Percentiles rank a stretch among this genome's conserved stretches.
These are phyloP conservation scores for Rhabdornis inornatus DNA, from an alignment of 2,113 vertebrate species.

Conservation along the genomic window DNA sequence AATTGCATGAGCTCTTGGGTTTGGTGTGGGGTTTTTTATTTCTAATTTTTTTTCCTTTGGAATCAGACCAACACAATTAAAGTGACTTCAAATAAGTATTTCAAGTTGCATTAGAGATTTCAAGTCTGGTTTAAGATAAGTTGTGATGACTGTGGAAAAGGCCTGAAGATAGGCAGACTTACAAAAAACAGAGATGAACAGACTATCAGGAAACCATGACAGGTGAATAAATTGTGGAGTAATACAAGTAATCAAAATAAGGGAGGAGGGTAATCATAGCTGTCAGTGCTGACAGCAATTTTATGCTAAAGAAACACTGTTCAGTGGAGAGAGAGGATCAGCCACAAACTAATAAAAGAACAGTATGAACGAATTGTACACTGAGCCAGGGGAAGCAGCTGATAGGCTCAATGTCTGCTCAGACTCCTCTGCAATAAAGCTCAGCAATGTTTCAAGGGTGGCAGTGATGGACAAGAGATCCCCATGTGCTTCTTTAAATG, in stretches of 20 bases:
- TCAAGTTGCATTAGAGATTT: background rate
- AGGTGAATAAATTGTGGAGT: background rate
- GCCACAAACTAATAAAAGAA: slow-evolving; percentile 5
- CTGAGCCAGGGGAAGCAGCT: background rate
- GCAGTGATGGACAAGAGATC: background rate
- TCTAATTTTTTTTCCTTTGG: background rate
- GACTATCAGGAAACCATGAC: background rate
- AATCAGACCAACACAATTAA: background rate
- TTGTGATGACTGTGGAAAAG: background rate
- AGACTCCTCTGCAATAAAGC: background rate
- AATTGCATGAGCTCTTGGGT: background rate
- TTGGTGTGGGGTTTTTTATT: background rate
- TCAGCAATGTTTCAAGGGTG: background rate
- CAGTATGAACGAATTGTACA: background rate
- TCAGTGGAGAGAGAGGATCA: background rate
- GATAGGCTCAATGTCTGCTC: background rate
- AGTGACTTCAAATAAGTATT: background rate
- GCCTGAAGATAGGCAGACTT: background rate
- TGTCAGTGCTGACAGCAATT: background rate
- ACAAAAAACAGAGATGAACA: background rate
- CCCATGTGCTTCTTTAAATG: background rate
- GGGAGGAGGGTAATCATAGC: background rate
- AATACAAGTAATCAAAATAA: background rate
- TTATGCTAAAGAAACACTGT: background rate
- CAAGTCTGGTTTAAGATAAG: background rate